Evolutionary conservation across 2,888 invertebrate species (phyloP), one percentile per base, ranked within the genome.

Genomic region (Drosophila mimica): DNA sequence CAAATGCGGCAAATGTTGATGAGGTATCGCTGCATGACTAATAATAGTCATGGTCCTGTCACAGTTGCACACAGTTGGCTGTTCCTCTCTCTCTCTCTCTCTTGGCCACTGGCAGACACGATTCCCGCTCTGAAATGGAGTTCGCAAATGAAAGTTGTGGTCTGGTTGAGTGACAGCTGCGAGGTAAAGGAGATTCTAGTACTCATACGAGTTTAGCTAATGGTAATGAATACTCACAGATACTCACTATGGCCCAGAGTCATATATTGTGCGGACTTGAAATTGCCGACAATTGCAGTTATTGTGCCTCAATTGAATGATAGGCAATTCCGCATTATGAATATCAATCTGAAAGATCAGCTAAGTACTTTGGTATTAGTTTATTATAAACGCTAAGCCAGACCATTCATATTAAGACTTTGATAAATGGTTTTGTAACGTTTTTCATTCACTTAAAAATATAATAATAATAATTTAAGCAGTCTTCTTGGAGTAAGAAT

Each of bases 11-110:
- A 48, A 66, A 76, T 76, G 72, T 61, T 76, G 75, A 71, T 71
- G 76, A 59, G 75, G 65, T 43, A 58, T 58, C 38, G 57, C 70
- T 57, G 66, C 77, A 71, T 65, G 68, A 78, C 81, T 83, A 83
- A 83, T 83, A 83, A 83, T 83, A 83, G 85, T 83, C 78, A 83
- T 83, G 74, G 83, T 33, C 79, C 79, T 79, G 78, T 79, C 78
- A 78, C 77, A 65, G 53, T 54, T 66, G 57, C 67, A 49, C 61
- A 64, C 30, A 51, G 49, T 43, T 54, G 61, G 63, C 76, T 7
- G 60, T 49, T 59, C 52, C 65, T 59, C 71, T 43, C 34, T 34
- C 65, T 59, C 71, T 43, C 30, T 34, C 53, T 51, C 51, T 60
- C 34, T 11, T 66, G n/a, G 63, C 71, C 51, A 36, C 53, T 59